Base-by-base conservation (phyloP, 2,113 vertebrate genomes). In the Phocoena phocoena region DNA sequence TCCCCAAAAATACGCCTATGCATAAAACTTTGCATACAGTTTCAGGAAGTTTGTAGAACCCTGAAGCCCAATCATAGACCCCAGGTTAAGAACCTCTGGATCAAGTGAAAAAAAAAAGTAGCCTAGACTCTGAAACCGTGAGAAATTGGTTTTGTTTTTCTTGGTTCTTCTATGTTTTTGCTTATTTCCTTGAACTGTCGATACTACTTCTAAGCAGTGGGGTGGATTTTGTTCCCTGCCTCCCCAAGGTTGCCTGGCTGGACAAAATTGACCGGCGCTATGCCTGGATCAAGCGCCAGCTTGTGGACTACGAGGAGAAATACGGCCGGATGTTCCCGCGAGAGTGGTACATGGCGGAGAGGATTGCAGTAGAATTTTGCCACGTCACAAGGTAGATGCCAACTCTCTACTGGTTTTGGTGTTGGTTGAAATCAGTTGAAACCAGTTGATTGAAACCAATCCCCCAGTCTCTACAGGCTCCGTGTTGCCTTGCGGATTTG, bases 241-340 rank as follows among this genome's bases (percentile, higher is more conserved):
- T 95, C 74, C 67, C 38, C 44, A 97, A 99, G 99, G 99, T 99
- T 85, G 99, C 99, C 21, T 99, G 99, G 99, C 98, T 99, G 58
- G 99, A 99, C 96, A 99, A 99, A 98, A 99, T 99, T 0, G 99
- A 99, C 96, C 98, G 99, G 21, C 99, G 99, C 70, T 99, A 99
- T 0, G 99, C 99, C 0, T 99, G 99, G 99, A 99, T 99, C 92
- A 99, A 99, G 95, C 99, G 99, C 74, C 99, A 99, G 97, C 99
- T 99, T 90, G 98, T 99, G 95, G 99, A 99, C 98, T 99, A 99
- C 0, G 99, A 99, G 98, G 99, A 99, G 98, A 99, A 99, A 96
- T 99, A 99, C 1, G 99, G 99, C 3, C 99, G 99, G 23, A 99
- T 99, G 99, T 99, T 99, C 93, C 99, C 99, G 0, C 98, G 97